Evolutionary conservation across 2,888 invertebrate genomes (phyloP), one percentile per base, ranked within the genome.

Genomic region (Pyrocoelia pectoralis): DNA sequence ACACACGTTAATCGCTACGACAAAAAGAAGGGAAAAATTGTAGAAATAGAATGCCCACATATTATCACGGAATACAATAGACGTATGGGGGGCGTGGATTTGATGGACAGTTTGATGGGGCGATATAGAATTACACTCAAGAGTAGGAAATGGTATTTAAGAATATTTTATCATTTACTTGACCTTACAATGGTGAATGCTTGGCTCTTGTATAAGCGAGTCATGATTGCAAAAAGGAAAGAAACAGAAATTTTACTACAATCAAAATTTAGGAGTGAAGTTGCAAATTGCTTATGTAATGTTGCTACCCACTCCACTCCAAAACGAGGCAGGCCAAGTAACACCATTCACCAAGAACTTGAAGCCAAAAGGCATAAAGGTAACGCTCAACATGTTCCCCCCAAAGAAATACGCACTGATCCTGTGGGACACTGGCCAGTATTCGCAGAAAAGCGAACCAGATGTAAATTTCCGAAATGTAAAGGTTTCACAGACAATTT

Each of bases 101-200:
- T 72, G 10, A 68, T 74, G 66, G 73, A 74, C 60, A 66, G 69
- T 33, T 63, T 70, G 8, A 68, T 73, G 19, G 70, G 69, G 41
- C 55, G 69, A 14, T 66, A 73, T 63, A 48, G 60, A 24, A 67
- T 72, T 29, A 49, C 13, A 29, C 51, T 70, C 5, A 67, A 68
- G 58, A 67, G 68, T 5, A 58, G 67, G 48, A 69, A 70, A 52
- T 69, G 67, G 69, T 60, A 68, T 48, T 43, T 67, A 8, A 38
- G 67, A 17, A 62, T 72, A 9, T 68, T 69, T 61, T 68, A 68
- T 43, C 63, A 68, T 33, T 43, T 69, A 17, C 15, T 69, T 10
- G 69, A 73, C 58, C 56, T 72, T 46, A 54, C 67, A 10, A 61
- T 65, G 40, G 62, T 61, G 43, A 74, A 70, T 66, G 38, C 70